Evolutionary conservation across 2,113 vertebrate genomes (phyloP).

Genomic region (Muntiacus muntjak): DNA sequence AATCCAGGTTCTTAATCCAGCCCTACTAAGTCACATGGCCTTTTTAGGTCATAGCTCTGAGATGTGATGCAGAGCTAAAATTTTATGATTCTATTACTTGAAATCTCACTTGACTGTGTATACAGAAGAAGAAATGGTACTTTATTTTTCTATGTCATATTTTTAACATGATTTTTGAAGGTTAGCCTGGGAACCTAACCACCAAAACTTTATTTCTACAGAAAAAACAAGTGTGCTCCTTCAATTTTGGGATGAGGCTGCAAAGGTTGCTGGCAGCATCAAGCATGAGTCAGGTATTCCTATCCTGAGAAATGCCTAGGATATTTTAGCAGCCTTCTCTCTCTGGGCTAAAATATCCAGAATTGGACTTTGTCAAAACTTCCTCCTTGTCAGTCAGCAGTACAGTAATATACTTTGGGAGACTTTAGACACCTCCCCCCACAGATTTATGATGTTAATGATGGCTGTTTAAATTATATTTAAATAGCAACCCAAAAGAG

Average conservation of each 20-base stretch:
- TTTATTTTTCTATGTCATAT: neutral
- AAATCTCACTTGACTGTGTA: neutral
- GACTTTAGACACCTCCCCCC: neutral
- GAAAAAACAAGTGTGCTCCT: constrained; percentile 32
- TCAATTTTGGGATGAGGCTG: constrained; percentile 41
- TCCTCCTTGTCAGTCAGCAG: neutral
- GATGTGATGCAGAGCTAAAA: neutral
- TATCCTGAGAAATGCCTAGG: constrained; percentile 28
- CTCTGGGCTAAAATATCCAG: constrained; percentile 30
- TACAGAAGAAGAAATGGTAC: constrained; percentile 25
- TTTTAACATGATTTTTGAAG: constrained; percentile 45
- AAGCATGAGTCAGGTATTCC: constrained; percentile 58
- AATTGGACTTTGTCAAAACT: constrained; percentile 42
- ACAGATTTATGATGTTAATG: neutral
- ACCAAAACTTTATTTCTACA: constrained; percentile 46
- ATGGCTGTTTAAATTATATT: constrained; percentile 6
- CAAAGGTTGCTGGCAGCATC: constrained; percentile 40
- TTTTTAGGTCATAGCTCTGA: constrained; percentile 9
- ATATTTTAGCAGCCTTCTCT: constrained; percentile 39
- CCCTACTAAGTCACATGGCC: neutral
- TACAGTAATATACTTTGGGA: neutral
- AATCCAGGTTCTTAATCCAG: constrained; percentile 30
- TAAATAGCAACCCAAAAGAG: constrained; percentile 13
- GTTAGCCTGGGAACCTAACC: constrained; percentile 37
- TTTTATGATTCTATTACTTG: neutral